These are phyloP conservation scores for Ginglymostoma cirratum DNA, from an alignment of 2,113 vertebrate species.

Conservation along the genomic window DNA sequence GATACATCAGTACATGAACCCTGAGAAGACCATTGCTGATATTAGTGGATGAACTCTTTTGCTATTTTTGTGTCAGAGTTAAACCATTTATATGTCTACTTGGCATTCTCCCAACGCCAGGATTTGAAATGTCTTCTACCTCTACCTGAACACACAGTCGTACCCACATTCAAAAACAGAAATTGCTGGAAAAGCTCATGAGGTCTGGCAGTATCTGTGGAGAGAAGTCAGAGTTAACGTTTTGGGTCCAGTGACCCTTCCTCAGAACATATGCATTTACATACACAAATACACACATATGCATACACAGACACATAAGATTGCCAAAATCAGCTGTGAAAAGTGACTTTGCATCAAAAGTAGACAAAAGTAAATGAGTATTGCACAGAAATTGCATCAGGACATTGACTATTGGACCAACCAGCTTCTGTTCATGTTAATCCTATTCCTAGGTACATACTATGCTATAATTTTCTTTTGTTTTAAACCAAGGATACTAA, in stretches of 20 bases:
- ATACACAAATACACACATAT: background rate
- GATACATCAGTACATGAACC: too few species aligned
- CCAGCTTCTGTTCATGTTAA: background rate
- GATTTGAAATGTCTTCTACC: background rate
- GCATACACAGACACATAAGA: too few species aligned
- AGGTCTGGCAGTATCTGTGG: too few species aligned
- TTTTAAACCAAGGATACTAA: background rate
- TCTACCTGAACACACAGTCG: background rate
- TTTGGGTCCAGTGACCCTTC: too few species aligned
- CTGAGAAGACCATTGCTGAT: too few species aligned
- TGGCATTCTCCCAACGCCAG: background rate
- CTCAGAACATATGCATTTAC: background rate
- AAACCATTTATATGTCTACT: background rate
- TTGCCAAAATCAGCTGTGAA: background rate
- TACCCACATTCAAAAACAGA: background rate
- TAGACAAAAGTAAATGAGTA: background rate
- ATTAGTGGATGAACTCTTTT: background rate
- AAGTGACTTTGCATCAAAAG: background rate
- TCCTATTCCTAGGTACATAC: background rate
- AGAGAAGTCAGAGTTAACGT: too few species aligned
- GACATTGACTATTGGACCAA: background rate
- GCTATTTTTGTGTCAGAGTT: background rate
- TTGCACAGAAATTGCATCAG: background rate
- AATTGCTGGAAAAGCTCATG: too few species aligned
- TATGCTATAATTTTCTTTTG: background rate